Conservation (phyloP, 2,888 invertebrate genomes). For the Hesperia comma region DNA sequence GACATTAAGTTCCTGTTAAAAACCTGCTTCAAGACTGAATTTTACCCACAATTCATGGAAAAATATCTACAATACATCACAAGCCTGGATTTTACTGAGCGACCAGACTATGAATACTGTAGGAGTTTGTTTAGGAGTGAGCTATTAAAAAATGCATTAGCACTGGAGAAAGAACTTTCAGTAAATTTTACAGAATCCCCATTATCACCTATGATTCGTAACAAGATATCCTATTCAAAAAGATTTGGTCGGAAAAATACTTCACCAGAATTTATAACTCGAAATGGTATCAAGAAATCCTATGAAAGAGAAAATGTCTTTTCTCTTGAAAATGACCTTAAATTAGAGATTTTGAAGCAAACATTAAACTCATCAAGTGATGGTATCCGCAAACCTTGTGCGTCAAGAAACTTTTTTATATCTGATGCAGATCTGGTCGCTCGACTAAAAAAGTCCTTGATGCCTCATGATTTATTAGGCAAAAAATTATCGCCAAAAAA, state of each 20-base stretch:
- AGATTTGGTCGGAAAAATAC: slow-evolving; percentile 72
- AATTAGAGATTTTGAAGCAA: slow-evolving; percentile 72
- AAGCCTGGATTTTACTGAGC: slow-evolving; percentile 88
- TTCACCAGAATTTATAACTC: slow-evolving; percentile 65
- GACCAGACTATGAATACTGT: slow-evolving; percentile 90
- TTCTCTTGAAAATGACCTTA: slow-evolving; percentile 73
- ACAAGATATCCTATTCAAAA: slow-evolving; percentile 64
- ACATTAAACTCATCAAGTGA: slow-evolving; percentile 76
- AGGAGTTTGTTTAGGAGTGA: slow-evolving; percentile 87
- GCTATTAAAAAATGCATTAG: slow-evolving; percentile 81
- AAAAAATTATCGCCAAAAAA: slow-evolving; percentile 86
- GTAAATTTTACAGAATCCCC: slow-evolving; percentile 75
- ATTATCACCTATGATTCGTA: slow-evolving; percentile 67
- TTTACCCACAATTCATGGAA: slow-evolving; percentile 86
- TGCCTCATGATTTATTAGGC: slow-evolving; percentile 77
- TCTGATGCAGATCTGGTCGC: slow-evolving; percentile 77
- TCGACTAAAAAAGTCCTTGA: slow-evolving; percentile 75
- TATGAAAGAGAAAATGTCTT: slow-evolving; percentile 75
- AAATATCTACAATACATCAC: slow-evolving; percentile 89
- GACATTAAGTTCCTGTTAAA: slow-evolving; percentile 85
- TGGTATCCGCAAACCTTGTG: slow-evolving; percentile 74
- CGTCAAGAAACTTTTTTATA: slow-evolving; percentile 76
- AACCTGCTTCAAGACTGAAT: slow-evolving; percentile 85
- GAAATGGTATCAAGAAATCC: slow-evolving; percentile 71
- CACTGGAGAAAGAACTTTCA: slow-evolving; percentile 59